Base-by-base conservation (phyloP, 1,140 invertebrate species). In the Atta texana region DNA sequence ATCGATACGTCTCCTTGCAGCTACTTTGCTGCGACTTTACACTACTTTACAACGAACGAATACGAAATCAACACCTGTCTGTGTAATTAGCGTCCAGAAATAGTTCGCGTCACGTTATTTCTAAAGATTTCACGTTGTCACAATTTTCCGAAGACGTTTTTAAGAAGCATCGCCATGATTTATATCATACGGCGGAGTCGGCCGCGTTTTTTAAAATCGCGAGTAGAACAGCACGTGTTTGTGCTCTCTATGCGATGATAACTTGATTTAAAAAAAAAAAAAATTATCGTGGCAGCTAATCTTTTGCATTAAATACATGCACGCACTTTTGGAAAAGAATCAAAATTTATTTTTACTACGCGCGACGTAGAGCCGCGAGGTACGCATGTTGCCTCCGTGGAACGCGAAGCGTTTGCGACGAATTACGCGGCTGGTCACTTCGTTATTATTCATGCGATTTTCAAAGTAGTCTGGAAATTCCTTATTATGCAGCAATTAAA, bases 341-440 rank as follows among this genome's bases (percentile, higher is more conserved):
- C 78, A 71, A 81, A 81, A 81, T 71, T 71, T 81, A 81, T 81
- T 81, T 81, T 81, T 34, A 57, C 78, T 69, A 8, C 8, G 12
- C n/a, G 77, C 66, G 53, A 31, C 51, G 44, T 63, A 44, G 55
- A 28, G 5, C 4, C 24, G 24, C 49, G 24, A 7, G 18, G 14
- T 80, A 68, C 24, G 55, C 28, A 6, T 24, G 14, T 39, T 44
- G 6, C 18, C 53, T 61, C 12, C 57, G 24, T 39, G n/a, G 21
- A 49, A 18, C 16, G 34, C 44, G 31, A 14, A 14, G 14, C 49
- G 55, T 34, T 49, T 4, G 39, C 39, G 44, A 61, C 51, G 55
- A 49, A 74, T 61, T 61, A 68, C 18, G 28, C 7, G 10, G 14
- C 4, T 59, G 24, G 10, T 10, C 18, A 18, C 24, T 16, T 55